A percentile compares a stretch with the other conserved stretches of the same genome.
These are phyloP conservation scores for Tinamus guttatus DNA, from an alignment of 2,113 vertebrate genomes.

Conservation along the genomic window DNA sequence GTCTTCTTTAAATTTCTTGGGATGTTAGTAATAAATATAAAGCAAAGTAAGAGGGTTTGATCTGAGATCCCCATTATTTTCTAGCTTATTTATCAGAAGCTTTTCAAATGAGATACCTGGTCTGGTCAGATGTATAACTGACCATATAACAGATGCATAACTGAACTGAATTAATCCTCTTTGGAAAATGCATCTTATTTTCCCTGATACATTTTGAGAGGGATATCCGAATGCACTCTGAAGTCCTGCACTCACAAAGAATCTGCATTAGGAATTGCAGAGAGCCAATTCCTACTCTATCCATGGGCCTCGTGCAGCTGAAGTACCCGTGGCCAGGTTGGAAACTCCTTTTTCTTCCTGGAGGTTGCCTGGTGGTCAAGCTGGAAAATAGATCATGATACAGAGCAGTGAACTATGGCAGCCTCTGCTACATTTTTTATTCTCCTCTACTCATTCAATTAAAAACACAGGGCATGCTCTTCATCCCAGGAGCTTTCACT, in stretches of 20 bases:
- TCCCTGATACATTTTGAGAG: not conserved
- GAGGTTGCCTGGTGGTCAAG: not conserved
- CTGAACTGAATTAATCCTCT: not conserved
- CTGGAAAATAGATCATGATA: not conserved
- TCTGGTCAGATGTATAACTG: not conserved
- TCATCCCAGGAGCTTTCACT: slow-evolving; percentile 38
- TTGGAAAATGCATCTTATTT: not conserved
- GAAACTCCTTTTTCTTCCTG: not conserved
- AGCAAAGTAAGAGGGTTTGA: not conserved
- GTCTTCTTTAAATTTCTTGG: not conserved
- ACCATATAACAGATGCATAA: not conserved
- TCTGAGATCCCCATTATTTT: not conserved
- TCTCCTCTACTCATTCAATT: not conserved
- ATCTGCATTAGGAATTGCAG: not conserved
- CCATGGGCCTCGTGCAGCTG: not conserved
- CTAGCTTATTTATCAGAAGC: not conserved
- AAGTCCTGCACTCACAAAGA: not conserved
- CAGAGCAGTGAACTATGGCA: not conserved
- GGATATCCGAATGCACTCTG: not conserved
- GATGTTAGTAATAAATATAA: not conserved
- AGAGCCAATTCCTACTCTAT: not conserved
- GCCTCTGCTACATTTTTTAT: not conserved
- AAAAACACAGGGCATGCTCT: not conserved
- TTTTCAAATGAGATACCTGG: not conserved
- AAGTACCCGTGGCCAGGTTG: not conserved